Evolutionary conservation across 2,797 vertebrate genomes (phyloP).

Genomic region (Artibeus jamaicensis): DNA sequence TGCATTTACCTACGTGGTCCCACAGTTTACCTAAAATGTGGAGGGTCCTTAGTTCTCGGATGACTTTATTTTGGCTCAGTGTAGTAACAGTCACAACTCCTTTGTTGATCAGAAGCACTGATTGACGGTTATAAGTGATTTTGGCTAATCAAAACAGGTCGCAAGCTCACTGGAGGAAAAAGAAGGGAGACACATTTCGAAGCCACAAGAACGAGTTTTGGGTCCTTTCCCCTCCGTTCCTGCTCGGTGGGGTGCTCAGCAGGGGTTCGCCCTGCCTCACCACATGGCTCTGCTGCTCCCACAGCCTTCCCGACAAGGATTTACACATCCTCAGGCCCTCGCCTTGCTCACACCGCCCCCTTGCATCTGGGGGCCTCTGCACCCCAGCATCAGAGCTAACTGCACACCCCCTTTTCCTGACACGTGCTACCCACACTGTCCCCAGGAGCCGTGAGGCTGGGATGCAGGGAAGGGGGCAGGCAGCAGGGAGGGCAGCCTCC

Average conservation of each 20-base stretch:
- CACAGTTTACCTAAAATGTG: not conserved
- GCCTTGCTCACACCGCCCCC: too few relatives aligned
- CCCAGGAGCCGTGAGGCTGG: rapidly evolving
- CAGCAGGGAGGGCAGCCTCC: not conserved
- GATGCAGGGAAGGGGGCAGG: not conserved
- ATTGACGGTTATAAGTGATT: not conserved
- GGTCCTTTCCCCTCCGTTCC: not conserved
- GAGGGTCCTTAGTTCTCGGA: not conserved
- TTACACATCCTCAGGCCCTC: not conserved
- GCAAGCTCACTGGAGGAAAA: not conserved
- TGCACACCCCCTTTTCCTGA: not conserved
- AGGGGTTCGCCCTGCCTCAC: not conserved
- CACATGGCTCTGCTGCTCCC: not conserved
- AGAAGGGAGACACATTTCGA: not conserved
- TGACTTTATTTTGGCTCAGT: not conserved
- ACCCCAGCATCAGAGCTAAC: not conserved
- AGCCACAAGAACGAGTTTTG: not conserved
- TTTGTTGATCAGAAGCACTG: not conserved
- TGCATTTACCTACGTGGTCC: too few relatives aligned
- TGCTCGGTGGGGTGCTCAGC: not conserved
- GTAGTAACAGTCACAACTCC: not conserved
- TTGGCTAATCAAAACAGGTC: not conserved
- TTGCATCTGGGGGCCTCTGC: not conserved
- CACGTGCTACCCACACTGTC: not conserved
- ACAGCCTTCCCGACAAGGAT: not conserved